These are phyloP conservation scores for Tetrao urogallus DNA, from an alignment of 2,113 vertebrate species.

Conservation along the genomic window DNA sequence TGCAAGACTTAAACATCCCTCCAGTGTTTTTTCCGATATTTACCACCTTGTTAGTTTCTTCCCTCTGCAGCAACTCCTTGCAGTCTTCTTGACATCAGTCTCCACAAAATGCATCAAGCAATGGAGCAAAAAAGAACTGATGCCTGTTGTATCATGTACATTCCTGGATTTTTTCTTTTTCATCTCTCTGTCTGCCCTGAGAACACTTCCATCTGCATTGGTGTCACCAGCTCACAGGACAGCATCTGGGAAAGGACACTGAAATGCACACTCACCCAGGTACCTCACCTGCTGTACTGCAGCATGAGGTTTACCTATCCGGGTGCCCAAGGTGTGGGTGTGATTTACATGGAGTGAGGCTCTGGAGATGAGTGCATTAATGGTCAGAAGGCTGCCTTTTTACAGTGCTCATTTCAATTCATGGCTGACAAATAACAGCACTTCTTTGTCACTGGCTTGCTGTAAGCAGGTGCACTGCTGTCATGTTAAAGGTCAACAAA, in stretches of 20 bases:
- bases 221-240: background rate
- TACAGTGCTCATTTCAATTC: background rate
- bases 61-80: background rate
- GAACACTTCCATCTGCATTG: background rate
- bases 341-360: background rate
- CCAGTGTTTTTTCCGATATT: background rate
- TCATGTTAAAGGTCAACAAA: background rate
- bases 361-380: background rate
- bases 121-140: background rate
- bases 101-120: background rate
- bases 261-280: background rate
- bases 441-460: background rate
- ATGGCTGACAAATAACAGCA: background rate
- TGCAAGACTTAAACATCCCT: background rate
- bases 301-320: background rate
- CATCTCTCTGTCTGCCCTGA: background rate
- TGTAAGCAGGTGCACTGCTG: background rate
- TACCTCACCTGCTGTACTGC: background rate
- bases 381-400: background rate
- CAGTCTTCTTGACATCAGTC: background rate
- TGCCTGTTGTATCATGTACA: background rate
- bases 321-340: background rate
- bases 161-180: background rate
- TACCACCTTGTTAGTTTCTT: background rate
- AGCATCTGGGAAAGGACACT: background rate